Evolutionary conservation across 2,113 vertebrate genomes (phyloP).

Genomic region (Eretmochelys imbricata): DNA sequence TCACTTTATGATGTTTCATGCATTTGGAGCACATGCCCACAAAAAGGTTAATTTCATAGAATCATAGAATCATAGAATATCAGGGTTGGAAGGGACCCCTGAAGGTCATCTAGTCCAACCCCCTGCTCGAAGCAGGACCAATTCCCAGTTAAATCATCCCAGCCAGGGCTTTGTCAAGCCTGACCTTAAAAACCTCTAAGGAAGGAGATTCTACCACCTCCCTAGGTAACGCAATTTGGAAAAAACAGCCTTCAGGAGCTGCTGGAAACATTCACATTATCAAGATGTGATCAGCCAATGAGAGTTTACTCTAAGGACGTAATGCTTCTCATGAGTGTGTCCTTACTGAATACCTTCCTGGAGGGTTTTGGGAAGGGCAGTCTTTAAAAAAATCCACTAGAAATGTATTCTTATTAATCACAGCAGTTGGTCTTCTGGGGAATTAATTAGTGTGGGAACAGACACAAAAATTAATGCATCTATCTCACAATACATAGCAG

Average conservation of each 20-base stretch:
- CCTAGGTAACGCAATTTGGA: too few relatives aligned
- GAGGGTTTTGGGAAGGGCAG: background rate
- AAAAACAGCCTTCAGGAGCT: background rate
- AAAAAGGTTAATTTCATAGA: background rate
- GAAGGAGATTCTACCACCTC: too few relatives aligned
- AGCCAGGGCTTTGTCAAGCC: too few relatives aligned
- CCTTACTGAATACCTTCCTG: background rate
- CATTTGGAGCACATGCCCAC: background rate
- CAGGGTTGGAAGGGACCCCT: too few relatives aligned
- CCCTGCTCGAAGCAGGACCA: too few relatives aligned
- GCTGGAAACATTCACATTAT: background rate
- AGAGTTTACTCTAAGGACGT: background rate
- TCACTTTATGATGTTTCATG: background rate
- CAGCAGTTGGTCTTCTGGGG: background rate
- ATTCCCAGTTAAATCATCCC: too few relatives aligned
- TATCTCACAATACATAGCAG: background rate
- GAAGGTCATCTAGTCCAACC: too few relatives aligned
- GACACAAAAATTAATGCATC: background rate
- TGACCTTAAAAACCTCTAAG: too few relatives aligned
- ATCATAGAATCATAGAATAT: too few relatives aligned
- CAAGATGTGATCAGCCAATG: background rate
- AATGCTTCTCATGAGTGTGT: background rate
- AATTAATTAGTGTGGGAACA: background rate
- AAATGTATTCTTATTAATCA: background rate
- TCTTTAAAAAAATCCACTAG: background rate